Conservation (phyloP, 2,797 vertebrate genomes). For the Labroides dimidiatus region DNA sequence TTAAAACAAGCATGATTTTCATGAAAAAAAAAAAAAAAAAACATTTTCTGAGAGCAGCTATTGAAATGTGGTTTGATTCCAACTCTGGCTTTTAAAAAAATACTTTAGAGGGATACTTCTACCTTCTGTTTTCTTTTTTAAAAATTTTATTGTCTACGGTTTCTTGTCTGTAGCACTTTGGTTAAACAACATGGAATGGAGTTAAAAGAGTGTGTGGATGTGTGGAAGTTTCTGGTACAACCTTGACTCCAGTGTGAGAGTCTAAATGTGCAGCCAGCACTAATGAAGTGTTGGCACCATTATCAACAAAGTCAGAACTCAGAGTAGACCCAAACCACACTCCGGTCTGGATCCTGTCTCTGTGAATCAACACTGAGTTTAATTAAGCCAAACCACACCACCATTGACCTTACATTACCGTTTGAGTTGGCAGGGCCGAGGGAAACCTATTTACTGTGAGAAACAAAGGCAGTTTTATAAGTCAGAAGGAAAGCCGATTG, state of each 20-base stretch:
- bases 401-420: conserved; percentile 70
- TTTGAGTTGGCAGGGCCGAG: conserved; percentile 75
- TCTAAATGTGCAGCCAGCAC: conserved; percentile 48
- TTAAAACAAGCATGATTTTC: no score
- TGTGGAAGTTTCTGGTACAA: conserved; percentile 20
- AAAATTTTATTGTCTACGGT: no score
- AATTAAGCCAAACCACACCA: conserved; percentile 73
- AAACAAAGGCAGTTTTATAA: conserved; percentile 76
- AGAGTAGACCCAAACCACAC: conserved; percentile 58
- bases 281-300: conserved; percentile 68
- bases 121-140: no score
- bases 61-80: no score
- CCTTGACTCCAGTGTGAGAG: conserved; percentile 25
- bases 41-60: no score
- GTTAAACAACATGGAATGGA: background rate
- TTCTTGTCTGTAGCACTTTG: background rate
- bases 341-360: conserved; percentile 72
- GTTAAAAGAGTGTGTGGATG: conserved; percentile 10
- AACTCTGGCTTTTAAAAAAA: no score
- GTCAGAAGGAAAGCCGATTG: conserved; percentile 70
- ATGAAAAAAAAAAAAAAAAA: no score
- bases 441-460: conserved; percentile 74
- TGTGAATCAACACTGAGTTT: conserved; percentile 79
- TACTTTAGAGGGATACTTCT: no score
- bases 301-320: conserved; percentile 52